Evolutionary conservation across 2,113 vertebrate species (phyloP).

Genomic region (Saguinus imperator): DNA sequence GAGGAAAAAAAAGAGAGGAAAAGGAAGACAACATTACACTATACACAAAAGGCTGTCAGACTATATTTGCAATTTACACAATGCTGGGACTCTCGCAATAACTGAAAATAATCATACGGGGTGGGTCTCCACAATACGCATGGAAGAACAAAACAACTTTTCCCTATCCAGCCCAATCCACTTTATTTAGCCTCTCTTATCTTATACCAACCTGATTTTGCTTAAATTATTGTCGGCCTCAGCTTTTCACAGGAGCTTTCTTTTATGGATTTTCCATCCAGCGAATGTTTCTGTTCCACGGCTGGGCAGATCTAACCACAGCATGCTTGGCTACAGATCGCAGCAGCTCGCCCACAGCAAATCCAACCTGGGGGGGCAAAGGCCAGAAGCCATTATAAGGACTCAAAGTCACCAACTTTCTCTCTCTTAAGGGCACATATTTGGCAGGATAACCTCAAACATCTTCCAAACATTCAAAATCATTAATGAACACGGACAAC

Average conservation of each 20-base stretch:
- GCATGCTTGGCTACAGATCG: conserved; percentile 55
- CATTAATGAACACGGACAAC: not conserved
- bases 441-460: not conserved
- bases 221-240: conserved; percentile 20
- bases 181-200: not conserved
- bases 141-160: not conserved
- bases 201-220: conserved; percentile 39
- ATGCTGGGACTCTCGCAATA: not conserved
- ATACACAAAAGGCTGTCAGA: not conserved
- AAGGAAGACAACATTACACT: not conserved
- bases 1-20: not conserved
- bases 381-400: not conserved
- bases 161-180: not conserved
- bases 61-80: no score
- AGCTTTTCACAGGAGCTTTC: conserved; percentile 64
- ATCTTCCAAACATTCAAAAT: conserved; percentile 25
- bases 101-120: not conserved
- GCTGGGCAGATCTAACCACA: conserved; percentile 65
- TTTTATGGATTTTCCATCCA: conserved; percentile 71
- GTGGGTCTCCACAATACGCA: not conserved
- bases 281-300: conserved; percentile 47
- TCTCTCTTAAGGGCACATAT: not conserved
- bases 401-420: not conserved
- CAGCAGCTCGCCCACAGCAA: not conserved
- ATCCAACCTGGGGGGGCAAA: conserved; percentile 52